A percentile compares a stretch with the other conserved stretches of the same genome.
Conservation (phyloP, 1,140 invertebrate genomes). For the Drosophila guanche region DNA sequence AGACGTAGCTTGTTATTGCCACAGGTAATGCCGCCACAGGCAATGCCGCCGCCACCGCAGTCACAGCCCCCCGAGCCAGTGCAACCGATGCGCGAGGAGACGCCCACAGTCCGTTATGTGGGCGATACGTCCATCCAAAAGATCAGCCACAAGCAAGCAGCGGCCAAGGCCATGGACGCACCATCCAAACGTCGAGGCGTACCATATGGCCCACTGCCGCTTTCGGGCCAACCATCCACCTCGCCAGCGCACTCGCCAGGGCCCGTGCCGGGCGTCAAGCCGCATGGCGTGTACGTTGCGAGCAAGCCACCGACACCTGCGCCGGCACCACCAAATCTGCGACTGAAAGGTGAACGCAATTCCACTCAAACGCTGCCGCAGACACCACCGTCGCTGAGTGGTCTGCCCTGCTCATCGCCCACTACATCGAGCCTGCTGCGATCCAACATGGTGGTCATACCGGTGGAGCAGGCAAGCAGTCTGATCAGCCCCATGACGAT, state of each 20-base stretch:
- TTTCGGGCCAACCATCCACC: conserved; percentile 4
- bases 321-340: conserved; percentile 21
- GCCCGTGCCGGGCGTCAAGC: conserved; percentile 24
- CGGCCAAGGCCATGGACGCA: conserved; percentile 13
- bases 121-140: conserved; percentile 78
- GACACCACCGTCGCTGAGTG: conserved; percentile 7
- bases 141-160: conserved; percentile 49
- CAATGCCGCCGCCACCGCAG: conserved; percentile 43
- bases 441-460: conserved; percentile 80
- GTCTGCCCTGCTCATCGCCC: background rate
- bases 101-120: conserved; percentile 56
- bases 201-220: conserved; percentile 49
- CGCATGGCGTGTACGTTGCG: background rate
- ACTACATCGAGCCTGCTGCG: conserved; percentile 55
- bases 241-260: conserved; percentile 24
- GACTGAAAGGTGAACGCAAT: conserved; percentile 45
- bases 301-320: conserved; percentile 8
- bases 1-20: background rate
- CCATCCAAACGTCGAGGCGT: conserved; percentile 44
- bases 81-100: conserved; percentile 7
- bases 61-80: conserved; percentile 11
- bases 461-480: conserved; percentile 50
- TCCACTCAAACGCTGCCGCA: background rate
- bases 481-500: conserved; percentile 59
- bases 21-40: conserved; percentile 13